Percentiles rank a stretch among this genome's conserved stretches.
These are phyloP conservation scores for Drosophila cracens DNA, from an alignment of 2,888 invertebrate species.

Conservation along the genomic window DNA sequence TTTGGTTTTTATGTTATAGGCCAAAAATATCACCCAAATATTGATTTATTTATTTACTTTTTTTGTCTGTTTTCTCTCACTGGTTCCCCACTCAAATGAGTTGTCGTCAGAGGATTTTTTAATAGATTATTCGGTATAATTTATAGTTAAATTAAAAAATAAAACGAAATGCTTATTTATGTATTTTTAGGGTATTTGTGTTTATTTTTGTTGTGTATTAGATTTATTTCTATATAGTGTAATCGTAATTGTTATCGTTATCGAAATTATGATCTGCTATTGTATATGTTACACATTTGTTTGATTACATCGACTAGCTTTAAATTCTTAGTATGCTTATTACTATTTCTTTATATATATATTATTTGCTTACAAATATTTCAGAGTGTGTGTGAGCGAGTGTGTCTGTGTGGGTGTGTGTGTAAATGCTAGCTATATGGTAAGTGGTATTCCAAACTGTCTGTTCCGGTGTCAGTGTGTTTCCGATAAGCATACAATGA, in stretches of 20 bases:
- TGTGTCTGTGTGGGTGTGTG: slow-evolving; percentile 7
- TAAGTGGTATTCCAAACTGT: slow-evolving; percentile 85
- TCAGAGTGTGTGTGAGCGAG: slow-evolving; percentile 1
- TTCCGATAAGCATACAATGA: slow-evolving; percentile 74
- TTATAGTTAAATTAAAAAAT: neutral
- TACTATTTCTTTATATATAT: slow-evolving; percentile 2
- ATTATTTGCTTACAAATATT: slow-evolving; percentile 11
- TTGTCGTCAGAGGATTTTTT: neutral
- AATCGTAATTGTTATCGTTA: neutral
- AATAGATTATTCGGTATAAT: neutral
- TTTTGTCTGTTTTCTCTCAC: slow-evolving; percentile 9
- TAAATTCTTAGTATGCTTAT: neutral
- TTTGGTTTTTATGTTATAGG: slow-evolving; percentile 37
- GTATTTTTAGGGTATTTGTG: neutral
- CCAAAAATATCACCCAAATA: slow-evolving; percentile 65
- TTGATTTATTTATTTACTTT: slow-evolving; percentile 3
- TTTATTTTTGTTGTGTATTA: neutral
- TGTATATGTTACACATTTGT: slow-evolving; percentile 5
- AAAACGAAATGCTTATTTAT: neutral
- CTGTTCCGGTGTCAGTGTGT: slow-evolving; percentile 86
- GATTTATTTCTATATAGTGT: neutral
- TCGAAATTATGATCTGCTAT: slow-evolving; percentile 6
- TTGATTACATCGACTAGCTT: slow-evolving; percentile 19
- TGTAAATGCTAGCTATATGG: slow-evolving; percentile 84
- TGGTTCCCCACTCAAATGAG: slow-evolving; percentile 3